phyloP scores from a whole-genome alignment of 2,888 invertebrate species.

The Eupithecia exiguata region DNA sequence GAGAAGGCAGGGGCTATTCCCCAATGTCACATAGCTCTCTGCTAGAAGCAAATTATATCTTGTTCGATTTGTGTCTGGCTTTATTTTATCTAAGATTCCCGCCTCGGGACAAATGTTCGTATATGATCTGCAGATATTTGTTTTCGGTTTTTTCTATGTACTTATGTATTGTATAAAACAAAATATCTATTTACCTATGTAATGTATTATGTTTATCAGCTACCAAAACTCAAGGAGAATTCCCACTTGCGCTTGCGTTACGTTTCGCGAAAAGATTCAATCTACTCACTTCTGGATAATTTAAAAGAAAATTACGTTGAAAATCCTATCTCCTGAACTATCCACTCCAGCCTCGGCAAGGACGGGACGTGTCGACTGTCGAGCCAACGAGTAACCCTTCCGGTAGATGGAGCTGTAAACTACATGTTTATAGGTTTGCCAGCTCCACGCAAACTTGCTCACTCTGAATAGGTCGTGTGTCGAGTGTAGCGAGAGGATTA shows the following conservation, averaged over 20 bases:
- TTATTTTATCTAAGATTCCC: neutral
- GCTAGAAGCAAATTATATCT: neutral
- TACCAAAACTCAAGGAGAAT: neutral
- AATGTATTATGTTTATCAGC: too few relatives aligned
- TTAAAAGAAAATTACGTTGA: neutral
- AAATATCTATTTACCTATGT: too few relatives aligned
- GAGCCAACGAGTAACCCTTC: neutral
- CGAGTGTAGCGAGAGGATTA: neutral
- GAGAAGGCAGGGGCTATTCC: neutral
- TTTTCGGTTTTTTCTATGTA: too few relatives aligned
- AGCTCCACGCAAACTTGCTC: neutral
- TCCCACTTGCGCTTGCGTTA: neutral
- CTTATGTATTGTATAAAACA: too few relatives aligned
- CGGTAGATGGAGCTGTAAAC: neutral
- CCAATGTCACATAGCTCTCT: neutral
- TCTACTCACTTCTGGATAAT: neutral
- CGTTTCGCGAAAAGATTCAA: neutral
- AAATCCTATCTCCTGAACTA: neutral
- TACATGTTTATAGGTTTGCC: slow-evolving; percentile 7
- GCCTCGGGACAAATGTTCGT: too few relatives aligned
- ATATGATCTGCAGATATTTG: too few relatives aligned
- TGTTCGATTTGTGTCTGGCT: neutral
- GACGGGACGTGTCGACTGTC: neutral
- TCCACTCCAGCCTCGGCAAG: neutral
- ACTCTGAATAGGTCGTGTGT: neutral